Conservation (phyloP, 2,113 vertebrate genomes). For the Odobenus rosmarus region DNA sequence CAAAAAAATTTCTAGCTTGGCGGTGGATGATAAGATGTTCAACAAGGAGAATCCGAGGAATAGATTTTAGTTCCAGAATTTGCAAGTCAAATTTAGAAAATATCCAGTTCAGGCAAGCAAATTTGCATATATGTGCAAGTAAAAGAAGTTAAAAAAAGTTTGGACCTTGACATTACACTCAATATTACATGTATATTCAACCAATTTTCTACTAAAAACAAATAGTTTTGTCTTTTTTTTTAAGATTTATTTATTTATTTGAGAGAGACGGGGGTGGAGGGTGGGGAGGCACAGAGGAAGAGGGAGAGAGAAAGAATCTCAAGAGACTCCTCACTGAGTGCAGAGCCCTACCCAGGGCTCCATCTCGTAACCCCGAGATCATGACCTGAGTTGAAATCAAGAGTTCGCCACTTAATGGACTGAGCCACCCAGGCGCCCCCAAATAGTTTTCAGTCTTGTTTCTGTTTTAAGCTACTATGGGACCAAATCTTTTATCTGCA, state of each 20-base stretch:
- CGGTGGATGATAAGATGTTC: not conserved
- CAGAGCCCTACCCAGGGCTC: not conserved
- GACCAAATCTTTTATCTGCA: not conserved
- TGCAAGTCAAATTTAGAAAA: slow-evolving; percentile 48
- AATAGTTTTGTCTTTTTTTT: slow-evolving; percentile 8
- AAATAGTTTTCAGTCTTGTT: not conserved
- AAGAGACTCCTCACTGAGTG: not conserved
- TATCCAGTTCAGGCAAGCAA: not conserved
- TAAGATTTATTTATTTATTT: not conserved
- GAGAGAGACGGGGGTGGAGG: not conserved
- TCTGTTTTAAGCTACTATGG: slow-evolving; percentile 9
- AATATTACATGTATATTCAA: not conserved
- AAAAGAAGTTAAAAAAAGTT: not conserved
- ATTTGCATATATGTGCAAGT: not conserved
- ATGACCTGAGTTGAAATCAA: not conserved
- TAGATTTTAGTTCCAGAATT: slow-evolving; percentile 22
- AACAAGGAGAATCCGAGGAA: not conserved
- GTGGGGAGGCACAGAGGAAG: not conserved
- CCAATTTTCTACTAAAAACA: not conserved
- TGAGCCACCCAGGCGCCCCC: not conserved
- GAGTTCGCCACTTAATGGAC: not conserved
- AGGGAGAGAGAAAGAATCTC: not conserved
- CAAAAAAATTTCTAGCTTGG: not conserved
- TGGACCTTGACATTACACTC: not conserved
- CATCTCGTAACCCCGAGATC: not conserved